These are phyloP conservation scores for Deroplatys truncata DNA, from an alignment of 2,888 invertebrate genomes.

Conservation along the genomic window DNA sequence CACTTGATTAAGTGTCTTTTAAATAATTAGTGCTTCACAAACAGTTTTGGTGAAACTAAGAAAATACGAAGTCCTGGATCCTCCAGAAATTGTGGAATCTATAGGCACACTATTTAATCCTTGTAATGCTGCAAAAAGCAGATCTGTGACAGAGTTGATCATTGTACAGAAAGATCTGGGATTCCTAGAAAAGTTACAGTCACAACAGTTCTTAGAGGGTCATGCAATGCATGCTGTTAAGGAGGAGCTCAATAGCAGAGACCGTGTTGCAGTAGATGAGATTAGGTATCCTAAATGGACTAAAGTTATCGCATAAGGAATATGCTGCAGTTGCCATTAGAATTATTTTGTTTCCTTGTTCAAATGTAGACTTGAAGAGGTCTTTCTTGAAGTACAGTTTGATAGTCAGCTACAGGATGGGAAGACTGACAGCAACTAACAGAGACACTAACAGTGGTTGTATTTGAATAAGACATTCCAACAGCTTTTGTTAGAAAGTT, in stretches of 20 bases:
- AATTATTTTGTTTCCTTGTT: not conserved
- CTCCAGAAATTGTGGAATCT: not conserved
- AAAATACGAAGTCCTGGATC: not conserved
- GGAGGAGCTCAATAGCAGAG: not conserved
- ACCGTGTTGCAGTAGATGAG: not conserved
- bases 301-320: not conserved
- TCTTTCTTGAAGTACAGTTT: not conserved
- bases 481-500: not conserved
- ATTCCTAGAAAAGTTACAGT: not conserved
- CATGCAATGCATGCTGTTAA: not conserved
- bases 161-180: not conserved
- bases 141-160: not conserved
- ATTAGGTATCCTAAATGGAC: not conserved
- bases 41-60: not conserved
- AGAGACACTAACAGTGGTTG: not conserved
- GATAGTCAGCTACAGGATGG: not conserved
- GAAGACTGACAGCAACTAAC: not conserved
- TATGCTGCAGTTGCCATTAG: not conserved
- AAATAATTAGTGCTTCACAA: not conserved
- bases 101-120: not conserved
- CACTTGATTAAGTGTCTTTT: no score
- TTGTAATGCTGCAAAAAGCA: not conserved
- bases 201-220: not conserved
- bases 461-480: not conserved
- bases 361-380: not conserved